phyloP scores from a whole-genome alignment of 2,113 vertebrate genomes.

The Pachyramphus minor region DNA sequence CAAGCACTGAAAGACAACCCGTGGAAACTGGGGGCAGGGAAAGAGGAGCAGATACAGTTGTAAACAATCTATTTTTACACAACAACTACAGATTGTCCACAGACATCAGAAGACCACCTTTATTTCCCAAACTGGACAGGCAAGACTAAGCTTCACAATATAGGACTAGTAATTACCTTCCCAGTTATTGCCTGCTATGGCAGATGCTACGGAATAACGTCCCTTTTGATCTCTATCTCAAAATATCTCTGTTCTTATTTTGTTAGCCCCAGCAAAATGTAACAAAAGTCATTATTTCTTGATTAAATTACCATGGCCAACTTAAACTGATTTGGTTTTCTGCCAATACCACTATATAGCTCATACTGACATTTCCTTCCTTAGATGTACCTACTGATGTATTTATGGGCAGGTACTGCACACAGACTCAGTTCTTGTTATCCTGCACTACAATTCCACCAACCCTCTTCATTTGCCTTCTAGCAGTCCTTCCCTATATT shows the following conservation, averaged over 20 bases:
- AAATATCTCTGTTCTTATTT: not conserved
- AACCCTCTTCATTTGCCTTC: not conserved
- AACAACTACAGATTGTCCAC: not conserved
- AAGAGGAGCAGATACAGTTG: not conserved
- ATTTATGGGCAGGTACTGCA: not conserved
- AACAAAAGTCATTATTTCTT: not conserved
- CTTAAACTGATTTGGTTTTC: not conserved
- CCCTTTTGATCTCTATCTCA: not conserved
- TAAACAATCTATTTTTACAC: not conserved
- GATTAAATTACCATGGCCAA: not conserved
- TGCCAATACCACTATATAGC: not conserved
- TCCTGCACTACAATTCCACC: not conserved
- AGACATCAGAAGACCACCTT: not conserved
- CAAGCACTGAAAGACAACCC: not conserved
- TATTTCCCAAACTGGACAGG: not conserved
- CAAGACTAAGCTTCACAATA: not conserved
- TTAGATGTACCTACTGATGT: not conserved
- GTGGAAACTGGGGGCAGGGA: rapidly evolving
- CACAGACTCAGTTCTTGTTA: not conserved
- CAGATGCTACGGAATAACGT: not conserved
- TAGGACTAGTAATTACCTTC: not conserved
- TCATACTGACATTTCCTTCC: not conserved
- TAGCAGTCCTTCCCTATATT: not conserved
- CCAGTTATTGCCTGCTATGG: not conserved
- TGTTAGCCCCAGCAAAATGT: not conserved